Percentiles rank a stretch among this genome's conserved stretches.
Conservation (phyloP, 1,140 invertebrate species). For the Idris sp. region DNA sequence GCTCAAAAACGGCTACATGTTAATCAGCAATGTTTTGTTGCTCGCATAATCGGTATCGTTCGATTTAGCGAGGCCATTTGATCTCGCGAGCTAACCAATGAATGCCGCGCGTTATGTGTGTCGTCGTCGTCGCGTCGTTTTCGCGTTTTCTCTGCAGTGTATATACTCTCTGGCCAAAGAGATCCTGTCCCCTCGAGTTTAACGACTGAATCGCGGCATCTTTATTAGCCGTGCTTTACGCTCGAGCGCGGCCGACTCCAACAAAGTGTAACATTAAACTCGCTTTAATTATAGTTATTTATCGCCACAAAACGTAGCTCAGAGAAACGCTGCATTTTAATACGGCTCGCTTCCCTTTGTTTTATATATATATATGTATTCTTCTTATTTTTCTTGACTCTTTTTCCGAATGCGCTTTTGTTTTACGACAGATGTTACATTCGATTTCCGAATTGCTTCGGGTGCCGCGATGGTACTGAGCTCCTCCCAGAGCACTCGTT, state of each 20-base stretch:
- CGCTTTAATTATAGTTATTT: conserved; percentile 61
- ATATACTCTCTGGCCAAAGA: conserved; percentile 43
- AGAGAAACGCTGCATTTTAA: conserved; percentile 59
- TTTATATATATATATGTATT: too few relatives aligned
- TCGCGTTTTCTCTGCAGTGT: conserved; percentile 54
- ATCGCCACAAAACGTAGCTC: conserved; percentile 51
- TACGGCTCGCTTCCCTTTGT: conserved; percentile 33
- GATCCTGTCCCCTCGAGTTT: conserved; percentile 58
- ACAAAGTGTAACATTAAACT: conserved; percentile 61
- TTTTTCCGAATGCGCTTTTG: conserved; percentile 29
- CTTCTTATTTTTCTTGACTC: conserved; percentile 18
- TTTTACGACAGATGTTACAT: conserved; percentile 45
- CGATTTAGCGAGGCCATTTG: conserved; percentile 61
- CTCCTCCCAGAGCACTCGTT: too few relatives aligned
- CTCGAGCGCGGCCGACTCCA: conserved; percentile 49
- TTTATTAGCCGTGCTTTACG: conserved; percentile 61
- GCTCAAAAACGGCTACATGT: conserved; percentile 49
- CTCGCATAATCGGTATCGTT: conserved; percentile 62
- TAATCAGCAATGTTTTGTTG: conserved; percentile 48
- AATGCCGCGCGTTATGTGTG: conserved; percentile 58
- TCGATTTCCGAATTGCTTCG: conserved; percentile 38
- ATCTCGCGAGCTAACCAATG: conserved; percentile 57
- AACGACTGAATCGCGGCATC: conserved; percentile 63
- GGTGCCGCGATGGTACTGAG: too few relatives aligned
- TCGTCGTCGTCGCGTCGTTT: conserved; percentile 62